Base-by-base conservation (phyloP, 1,140 invertebrate genomes). In the Drosophila parabipectinata region DNA sequence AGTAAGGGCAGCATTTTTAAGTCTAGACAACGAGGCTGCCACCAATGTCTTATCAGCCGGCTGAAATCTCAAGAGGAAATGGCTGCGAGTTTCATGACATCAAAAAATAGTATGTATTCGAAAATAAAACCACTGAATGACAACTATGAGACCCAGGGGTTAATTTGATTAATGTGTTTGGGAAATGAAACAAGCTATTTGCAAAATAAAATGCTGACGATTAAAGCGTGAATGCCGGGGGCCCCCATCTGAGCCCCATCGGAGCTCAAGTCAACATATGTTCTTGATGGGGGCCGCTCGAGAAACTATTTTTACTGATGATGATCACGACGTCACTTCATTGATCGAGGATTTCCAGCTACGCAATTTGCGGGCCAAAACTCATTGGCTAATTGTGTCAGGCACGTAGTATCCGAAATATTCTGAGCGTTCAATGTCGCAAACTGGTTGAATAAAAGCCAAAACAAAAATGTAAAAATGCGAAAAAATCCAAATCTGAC, bases 21-120 rank as follows among this genome's bases (percentile, higher is more conserved):
- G 82, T 85, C 82, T 85, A 85, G 81, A 85, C 81, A 45, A 47
- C 47, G 41, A 44, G 48, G 68, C 67, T 51, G 52, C 55, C 69
- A 59, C 44, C 32, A 44, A 37, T 50, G 53, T 39, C 74, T 88
- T 87, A 87, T 87, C 82, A 79, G 53, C 28, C 26, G 52, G 34
- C 50, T 26, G 37, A 79, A 72, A 88, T 87, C 83, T 78, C 26
- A 54, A 73, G 60, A 87, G 82, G 82, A 87, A 87, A 87, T 87
- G 79, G 82, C 83, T 58, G 82, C 37, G 64, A 66, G 66, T 76
- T 76, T 71, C 7, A 76, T 18, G 50, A 55, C 39, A 48, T 48
- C 18, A 58, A 45, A 64, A 48, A 32, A 51, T 59, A 56, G 15
- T n/a, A 47, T 51, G 51, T 32, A 12, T n/a, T 55, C 21, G 21